These are phyloP conservation scores for Mythimna vitellina DNA, from an alignment of 2,888 invertebrate species.

Conservation along the genomic window DNA sequence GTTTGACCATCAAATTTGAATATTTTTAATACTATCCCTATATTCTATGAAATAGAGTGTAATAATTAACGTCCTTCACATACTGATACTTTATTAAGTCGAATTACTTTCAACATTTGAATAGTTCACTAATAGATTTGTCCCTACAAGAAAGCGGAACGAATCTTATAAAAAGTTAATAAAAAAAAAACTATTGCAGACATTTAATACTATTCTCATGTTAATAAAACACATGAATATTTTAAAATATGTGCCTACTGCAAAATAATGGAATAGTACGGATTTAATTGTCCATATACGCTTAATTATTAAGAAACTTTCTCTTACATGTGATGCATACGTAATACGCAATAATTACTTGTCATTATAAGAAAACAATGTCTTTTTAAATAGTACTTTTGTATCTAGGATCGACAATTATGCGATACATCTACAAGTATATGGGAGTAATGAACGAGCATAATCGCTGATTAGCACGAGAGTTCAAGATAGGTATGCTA, in stretches of 20 bases:
- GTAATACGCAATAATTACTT: slow-evolving; percentile 42
- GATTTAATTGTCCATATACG: slow-evolving; percentile 40
- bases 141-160: slow-evolving; percentile 41
- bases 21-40: neutral
- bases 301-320: slow-evolving; percentile 50
- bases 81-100: neutral
- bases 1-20: neutral
- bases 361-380: slow-evolving; percentile 39
- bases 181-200: slow-evolving; percentile 20
- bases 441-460: neutral
- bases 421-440: slow-evolving; percentile 27
- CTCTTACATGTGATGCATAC: slow-evolving; percentile 32
- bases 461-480: neutral
- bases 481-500: slow-evolving; percentile 5
- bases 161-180: slow-evolving; percentile 1
- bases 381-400: slow-evolving; percentile 27
- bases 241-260: slow-evolving; percentile 29
- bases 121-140: slow-evolving; percentile 1
- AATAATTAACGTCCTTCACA: neutral
- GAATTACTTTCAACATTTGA: neutral
- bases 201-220: slow-evolving; percentile 27
- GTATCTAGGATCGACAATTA: slow-evolving; percentile 48
- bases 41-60: slow-evolving; percentile 9
- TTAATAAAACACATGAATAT: slow-evolving; percentile 46
- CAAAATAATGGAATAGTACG: slow-evolving; percentile 30